Conservation (phyloP, 2,888 invertebrate genomes). For the Acanthacorydalis orientalis region DNA sequence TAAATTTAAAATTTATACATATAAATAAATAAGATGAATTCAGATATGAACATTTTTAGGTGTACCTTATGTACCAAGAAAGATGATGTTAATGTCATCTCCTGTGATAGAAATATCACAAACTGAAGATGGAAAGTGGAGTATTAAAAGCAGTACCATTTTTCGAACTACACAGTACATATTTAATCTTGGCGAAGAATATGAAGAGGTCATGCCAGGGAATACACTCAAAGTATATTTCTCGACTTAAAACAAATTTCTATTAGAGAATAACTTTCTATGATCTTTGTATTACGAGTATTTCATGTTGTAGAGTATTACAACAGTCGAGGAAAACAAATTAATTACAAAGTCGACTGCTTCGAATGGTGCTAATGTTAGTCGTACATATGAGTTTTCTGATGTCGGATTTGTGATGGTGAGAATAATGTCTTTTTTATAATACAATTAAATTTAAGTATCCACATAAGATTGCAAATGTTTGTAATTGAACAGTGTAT, state of each 20-base stretch:
- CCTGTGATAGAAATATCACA: conserved; percentile 39
- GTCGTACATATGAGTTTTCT: conserved; percentile 20
- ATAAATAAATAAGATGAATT: not conserved
- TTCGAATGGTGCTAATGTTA: conserved; percentile 20
- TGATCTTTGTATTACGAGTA: conserved; percentile 13
- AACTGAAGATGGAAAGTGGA: conserved; percentile 32
- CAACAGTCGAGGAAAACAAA: conserved; percentile 33
- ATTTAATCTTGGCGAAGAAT: conserved; percentile 43
- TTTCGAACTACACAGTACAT: conserved; percentile 33
- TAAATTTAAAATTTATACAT: not conserved
- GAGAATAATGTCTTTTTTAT: not conserved
- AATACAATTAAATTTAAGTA: no score
- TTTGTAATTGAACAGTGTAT: no score
- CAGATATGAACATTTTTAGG: conserved; percentile 25
- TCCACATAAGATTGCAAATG: no score
- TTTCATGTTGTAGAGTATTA: conserved; percentile 28
- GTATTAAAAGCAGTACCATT: conserved; percentile 36
- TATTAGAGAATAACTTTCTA: not conserved
- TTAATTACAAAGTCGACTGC: conserved; percentile 25
- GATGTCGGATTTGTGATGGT: not conserved
- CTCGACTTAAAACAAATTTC: not conserved
- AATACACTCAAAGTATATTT: conserved; percentile 25
- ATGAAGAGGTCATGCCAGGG: conserved; percentile 48
- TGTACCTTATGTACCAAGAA: conserved; percentile 44
- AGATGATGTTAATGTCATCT: conserved; percentile 43